Evolutionary conservation across 2,113 vertebrate species (phyloP), one percentile per base, ranked within the genome.

Genomic region (Ptychochromis oligacanthus): DNA sequence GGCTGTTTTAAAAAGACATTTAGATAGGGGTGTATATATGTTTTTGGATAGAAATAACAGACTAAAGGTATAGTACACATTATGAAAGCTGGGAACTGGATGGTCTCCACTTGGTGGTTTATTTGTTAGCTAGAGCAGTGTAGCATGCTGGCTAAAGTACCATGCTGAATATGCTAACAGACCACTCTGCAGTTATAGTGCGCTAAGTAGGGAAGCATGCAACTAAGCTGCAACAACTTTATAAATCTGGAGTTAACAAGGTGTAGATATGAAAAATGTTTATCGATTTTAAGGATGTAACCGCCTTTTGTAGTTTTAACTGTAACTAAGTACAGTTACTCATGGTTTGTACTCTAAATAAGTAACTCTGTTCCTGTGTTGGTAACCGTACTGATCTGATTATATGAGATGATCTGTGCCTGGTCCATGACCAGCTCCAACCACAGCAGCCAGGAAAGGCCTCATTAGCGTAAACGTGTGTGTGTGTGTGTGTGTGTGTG

Each of bases 401-500:
- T 79, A 61, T 31, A 40, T 1, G 15, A 24, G 62, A 1, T 60
- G 28, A 79, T 15, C 57, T 74, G 24, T 55, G 57, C 17, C 43
- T 74, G 55, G 82, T 79, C 49, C 13, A 46, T 34, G 72, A 40
- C n/a, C 18, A 14, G 58, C 38, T 28, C 24, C 5, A 6, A 54
- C 20, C 36, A 65, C 36, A 59, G n/a, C 62, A 40, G 59, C 4
- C 49, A 13, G 58, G 67, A 84, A 64, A 79, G 49, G 28, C 18
- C 28, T 78, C n/a, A 77, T 87, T 81, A 79, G 26, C 59, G 64
- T 43, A 57, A 46, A 38, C 28, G 2, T 54, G 43, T 31, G 22
- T 40, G 20, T 31, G 28, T 31, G 28, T 31, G 28, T 31, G 28
- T 31, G 28, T 31, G 43, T 31, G 22, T 40, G 75, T 9, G 20